Conservation (phyloP, 2,888 invertebrate genomes). For the Eumacrocentrus americanus region DNA sequence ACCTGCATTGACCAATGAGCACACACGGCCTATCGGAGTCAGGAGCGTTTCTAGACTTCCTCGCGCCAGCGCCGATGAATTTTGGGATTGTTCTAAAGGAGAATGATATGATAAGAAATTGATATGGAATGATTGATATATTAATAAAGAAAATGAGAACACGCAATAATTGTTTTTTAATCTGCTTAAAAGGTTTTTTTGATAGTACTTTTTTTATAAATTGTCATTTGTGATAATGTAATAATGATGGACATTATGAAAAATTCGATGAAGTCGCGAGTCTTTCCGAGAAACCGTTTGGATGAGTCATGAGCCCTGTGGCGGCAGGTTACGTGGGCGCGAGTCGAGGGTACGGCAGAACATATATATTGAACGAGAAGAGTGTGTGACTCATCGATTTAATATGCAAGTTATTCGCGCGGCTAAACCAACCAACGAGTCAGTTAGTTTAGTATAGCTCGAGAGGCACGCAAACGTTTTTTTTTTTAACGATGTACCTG, state of each 20-base stretch:
- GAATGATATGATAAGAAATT: too few species aligned
- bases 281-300: slow-evolving; percentile 27
- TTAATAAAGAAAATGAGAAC: too few species aligned
- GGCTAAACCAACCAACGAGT: slow-evolving; percentile 14
- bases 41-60: background rate
- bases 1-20: slow-evolving; percentile 1
- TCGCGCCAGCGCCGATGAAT: background rate
- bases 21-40: background rate
- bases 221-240: background rate
- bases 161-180: too few species aligned
- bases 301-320: slow-evolving; percentile 44
- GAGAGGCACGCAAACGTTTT: too few species aligned
- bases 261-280: slow-evolving; percentile 35
- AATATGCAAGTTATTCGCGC: slow-evolving; percentile 46
- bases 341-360: background rate
- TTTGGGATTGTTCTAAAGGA: too few species aligned
- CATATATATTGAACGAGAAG: slow-evolving; percentile 42
- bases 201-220: too few species aligned
- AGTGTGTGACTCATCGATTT: slow-evolving; percentile 48
- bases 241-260: slow-evolving; percentile 1
- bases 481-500: too few species aligned
- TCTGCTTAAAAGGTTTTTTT: too few species aligned
- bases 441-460: background rate
- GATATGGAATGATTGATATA: too few species aligned
- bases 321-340: slow-evolving; percentile 38